Percentiles rank a stretch among this genome's conserved stretches.
Conservation (phyloP, 2,888 invertebrate species). For the Ceramica pisi region DNA sequence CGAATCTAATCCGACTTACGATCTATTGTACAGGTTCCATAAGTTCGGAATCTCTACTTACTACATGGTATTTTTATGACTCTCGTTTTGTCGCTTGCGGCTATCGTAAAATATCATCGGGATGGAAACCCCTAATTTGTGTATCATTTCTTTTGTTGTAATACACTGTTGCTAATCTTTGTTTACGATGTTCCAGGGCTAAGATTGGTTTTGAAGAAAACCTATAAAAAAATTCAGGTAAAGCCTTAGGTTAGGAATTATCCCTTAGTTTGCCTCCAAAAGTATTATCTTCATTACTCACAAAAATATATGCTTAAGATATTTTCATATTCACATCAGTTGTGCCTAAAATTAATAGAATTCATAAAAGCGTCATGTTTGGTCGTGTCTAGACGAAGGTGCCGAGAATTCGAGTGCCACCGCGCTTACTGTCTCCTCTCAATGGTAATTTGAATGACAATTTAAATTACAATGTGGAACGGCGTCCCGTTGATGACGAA, state of each 20-base stretch:
- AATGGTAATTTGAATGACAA: slow-evolving; percentile 86
- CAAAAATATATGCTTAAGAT: slow-evolving; percentile 18
- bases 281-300: slow-evolving; percentile 31
- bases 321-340: slow-evolving; percentile 51
- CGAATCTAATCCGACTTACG: slow-evolving; percentile 26
- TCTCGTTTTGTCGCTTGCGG: slow-evolving; percentile 86
- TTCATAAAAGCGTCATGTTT: slow-evolving; percentile 66
- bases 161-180: slow-evolving; percentile 84
- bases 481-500: slow-evolving; percentile 86
- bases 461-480: slow-evolving; percentile 86
- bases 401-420: slow-evolving; percentile 88
- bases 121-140: slow-evolving; percentile 88
- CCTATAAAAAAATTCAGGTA: slow-evolving; percentile 49
- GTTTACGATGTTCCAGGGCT: slow-evolving; percentile 77
- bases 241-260: slow-evolving; percentile 28
- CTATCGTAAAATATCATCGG: slow-evolving; percentile 88
- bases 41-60: slow-evolving; percentile 67
- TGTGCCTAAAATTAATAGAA: slow-evolving; percentile 64
- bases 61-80: slow-evolving; percentile 83
- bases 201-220: slow-evolving; percentile 67
- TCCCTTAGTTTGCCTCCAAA: slow-evolving; percentile 31
- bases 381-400: slow-evolving; percentile 78
- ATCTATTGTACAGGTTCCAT: slow-evolving; percentile 43
- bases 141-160: slow-evolving; percentile 86
- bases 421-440: slow-evolving; percentile 79